Base-by-base conservation (phyloP, 2,888 invertebrate species). In the Andrena haemorrhoa region DNA sequence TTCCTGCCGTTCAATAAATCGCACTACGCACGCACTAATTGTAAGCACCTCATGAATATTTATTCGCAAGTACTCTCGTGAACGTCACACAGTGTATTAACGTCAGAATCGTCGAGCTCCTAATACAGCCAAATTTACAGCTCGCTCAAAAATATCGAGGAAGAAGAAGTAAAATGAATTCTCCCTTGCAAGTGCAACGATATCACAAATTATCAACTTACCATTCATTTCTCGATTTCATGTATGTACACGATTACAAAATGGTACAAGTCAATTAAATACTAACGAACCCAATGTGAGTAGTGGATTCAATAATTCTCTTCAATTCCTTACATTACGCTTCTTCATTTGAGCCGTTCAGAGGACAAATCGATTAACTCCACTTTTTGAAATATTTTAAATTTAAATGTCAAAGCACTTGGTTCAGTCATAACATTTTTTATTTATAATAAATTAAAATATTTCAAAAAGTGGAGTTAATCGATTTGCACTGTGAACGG, bases 41-140 rank as follows among this genome's bases (percentile, higher is more conserved):
- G 35, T 35, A 33, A 63, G 63, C 29, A 33, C 12, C 63, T 72
- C 23, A 72, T 75, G 75, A 75, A 75, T 75, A 75, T 75, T 75
- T 75, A 56, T 72, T 72, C 63, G 61, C 31, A 56, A 75, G 72
- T 63, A 75, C 71, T 72, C 61, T 56, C 47, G 49, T 29, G 61
- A 61, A 41, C 31, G 35, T 29, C 41, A n/a, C 29, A 70, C 75
- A 41, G 63, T 75, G 70, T 75, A 70, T 75, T 70, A 61, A 70
- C 51, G 41, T 61, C 75, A 41, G 70, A 70, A 70, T 70, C 61
- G 51, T 75, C 61, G 70, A 61, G 51, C 61, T 61, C 35, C 41
- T 53, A 75, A 75, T 63, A 47, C n/a, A 6, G 41, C n/a, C 10
- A n/a, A 72, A 75, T 64, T 56, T 56, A 75, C 49, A 33, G 56